Conservation (phyloP, 2,113 vertebrate species). For the Antigone vipio region DNA sequence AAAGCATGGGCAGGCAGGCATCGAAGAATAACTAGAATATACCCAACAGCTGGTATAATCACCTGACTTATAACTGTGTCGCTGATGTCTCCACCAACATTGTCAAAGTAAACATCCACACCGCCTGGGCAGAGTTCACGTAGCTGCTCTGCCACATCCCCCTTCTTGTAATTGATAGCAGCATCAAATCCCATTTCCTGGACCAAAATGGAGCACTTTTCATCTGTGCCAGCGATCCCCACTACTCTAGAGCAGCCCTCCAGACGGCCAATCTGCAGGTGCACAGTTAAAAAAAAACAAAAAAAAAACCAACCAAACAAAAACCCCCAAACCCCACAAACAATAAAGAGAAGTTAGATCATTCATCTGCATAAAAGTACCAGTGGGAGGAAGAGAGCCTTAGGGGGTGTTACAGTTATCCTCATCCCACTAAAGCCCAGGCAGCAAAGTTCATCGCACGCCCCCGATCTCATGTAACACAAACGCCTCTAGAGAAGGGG, state of each 20-base stretch:
- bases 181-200: conserved; percentile 87
- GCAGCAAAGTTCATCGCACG: not conserved
- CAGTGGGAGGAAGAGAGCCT: not conserved
- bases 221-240: conserved; percentile 90
- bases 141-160: conserved; percentile 76
- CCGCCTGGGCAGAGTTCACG: conserved; percentile 82
- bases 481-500: not conserved
- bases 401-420: not conserved
- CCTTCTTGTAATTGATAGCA: conserved; percentile 88
- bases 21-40: not conserved
- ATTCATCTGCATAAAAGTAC: not conserved
- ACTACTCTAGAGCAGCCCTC: conserved; percentile 90
- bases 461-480: not conserved
- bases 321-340: not conserved
- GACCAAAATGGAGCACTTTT: conserved; percentile 86
- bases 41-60: not conserved
- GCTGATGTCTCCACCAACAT: conserved; percentile 91
- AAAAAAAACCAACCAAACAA: not conserved
- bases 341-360: not conserved
- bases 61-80: conserved; percentile 85
- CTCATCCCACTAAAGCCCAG: not conserved
- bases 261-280: conserved; percentile 82
- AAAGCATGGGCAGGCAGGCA: not conserved
- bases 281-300: not conserved
- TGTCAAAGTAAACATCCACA: conserved; percentile 95